These are phyloP conservation scores for Gallinago stenura DNA, from an alignment of 2,797 vertebrate species.

Conservation along the genomic window DNA sequence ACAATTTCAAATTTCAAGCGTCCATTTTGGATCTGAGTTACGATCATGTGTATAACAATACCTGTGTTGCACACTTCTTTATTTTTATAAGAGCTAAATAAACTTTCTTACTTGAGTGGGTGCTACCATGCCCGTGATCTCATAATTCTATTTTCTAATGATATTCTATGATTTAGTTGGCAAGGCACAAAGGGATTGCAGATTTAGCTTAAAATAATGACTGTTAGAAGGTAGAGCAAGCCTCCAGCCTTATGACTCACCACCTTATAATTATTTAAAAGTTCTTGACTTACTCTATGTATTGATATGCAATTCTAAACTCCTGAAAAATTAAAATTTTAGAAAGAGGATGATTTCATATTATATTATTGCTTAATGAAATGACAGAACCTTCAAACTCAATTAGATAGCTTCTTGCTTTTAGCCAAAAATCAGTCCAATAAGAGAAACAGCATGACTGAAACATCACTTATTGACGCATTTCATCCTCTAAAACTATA, in stretches of 20 bases:
- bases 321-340: slow-evolving; percentile 1
- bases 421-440: slow-evolving; percentile 4
- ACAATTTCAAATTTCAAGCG: not conserved
- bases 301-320: not conserved
- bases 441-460: not conserved
- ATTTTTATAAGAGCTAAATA: not conserved
- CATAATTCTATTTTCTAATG: not conserved
- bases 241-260: not conserved
- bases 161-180: not conserved
- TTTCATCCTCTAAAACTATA: not conserved
- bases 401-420: not conserved
- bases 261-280: not conserved
- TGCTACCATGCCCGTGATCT: not conserved
- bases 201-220: not conserved
- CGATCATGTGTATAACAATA: not conserved
- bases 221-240: not conserved
- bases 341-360: not conserved
- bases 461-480: not conserved
- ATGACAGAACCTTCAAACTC: slow-evolving; percentile 2
- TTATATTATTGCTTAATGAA: not conserved
- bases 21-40: not conserved
- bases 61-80: too few relatives aligned
- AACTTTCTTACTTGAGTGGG: not conserved
- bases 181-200: not conserved
- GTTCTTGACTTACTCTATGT: not conserved